A percentile compares a stretch with the other conserved stretches of the same genome.
Evolutionary conservation across 2,888 invertebrate genomes (phyloP).

Genomic region (Rhagium mordax): DNA sequence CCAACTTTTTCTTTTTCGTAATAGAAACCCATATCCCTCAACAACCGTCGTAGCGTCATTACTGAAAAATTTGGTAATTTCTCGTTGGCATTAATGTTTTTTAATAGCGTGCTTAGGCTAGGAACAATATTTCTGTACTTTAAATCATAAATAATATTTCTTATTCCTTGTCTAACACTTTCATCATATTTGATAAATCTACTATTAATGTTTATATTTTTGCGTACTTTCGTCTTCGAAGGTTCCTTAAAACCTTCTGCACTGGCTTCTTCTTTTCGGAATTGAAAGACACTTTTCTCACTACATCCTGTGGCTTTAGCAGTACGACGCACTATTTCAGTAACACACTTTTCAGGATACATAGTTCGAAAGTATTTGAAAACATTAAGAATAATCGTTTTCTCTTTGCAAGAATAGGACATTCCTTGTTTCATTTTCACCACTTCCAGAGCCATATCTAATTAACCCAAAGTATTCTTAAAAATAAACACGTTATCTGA

Average conservation of each 20-base stretch:
- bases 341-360: conserved; percentile 65
- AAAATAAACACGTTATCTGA: neutral
- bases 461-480: neutral
- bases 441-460: conserved; percentile 57
- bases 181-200: conserved; percentile 67
- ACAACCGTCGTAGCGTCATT: conserved; percentile 66
- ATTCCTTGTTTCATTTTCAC: conserved; percentile 69
- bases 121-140: conserved; percentile 64
- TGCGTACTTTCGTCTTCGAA: conserved; percentile 66
- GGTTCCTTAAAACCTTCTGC: conserved; percentile 67
- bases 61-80: conserved; percentile 66
- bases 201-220: conserved; percentile 67
- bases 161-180: conserved; percentile 64
- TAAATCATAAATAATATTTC: conserved; percentile 66
- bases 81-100: conserved; percentile 61
- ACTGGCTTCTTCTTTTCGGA: conserved; percentile 68
- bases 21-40: conserved; percentile 68
- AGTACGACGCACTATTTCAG: conserved; percentile 66
- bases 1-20: conserved; percentile 65
- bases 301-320: conserved; percentile 68
- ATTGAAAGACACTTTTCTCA: conserved; percentile 68
- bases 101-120: conserved; percentile 66
- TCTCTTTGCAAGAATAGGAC: conserved; percentile 68
- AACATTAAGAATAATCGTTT: conserved; percentile 68
- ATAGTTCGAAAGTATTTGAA: conserved; percentile 67